Evolutionary conservation across 1,140 invertebrate genomes (phyloP), one percentile per base, ranked within the genome.

Genomic region (Holcopasites calliopsidis): DNA sequence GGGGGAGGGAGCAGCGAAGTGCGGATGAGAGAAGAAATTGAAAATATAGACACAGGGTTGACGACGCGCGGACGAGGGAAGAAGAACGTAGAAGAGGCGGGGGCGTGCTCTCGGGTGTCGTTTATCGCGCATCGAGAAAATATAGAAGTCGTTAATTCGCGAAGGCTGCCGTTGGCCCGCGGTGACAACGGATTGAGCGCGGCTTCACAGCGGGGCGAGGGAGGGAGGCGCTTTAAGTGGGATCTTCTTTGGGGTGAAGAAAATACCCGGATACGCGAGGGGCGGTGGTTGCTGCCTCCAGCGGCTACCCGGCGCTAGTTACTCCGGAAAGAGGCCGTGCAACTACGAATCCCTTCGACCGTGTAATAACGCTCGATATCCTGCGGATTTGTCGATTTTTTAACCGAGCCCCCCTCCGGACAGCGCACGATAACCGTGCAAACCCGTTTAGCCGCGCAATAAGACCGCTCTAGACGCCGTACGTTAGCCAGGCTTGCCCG

Each of bases 71-170:
- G n/a, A n/a, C 13, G 26, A 49, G 8, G 4, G 13, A 58, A 28
- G 35, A 28, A 28, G 23, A 33, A 50, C 18, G 21, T 3, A 23
- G n/a, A 28, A 8, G 10, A 3, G 7, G 50, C 26, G 54, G 28
- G 18, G 18, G 54, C 16, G 5, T 40, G 40, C 50, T n/a, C 47
- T 23, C 38, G 13, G 44, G 44, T 55, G 54, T 47, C 64, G 61
- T 62, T 61, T 73, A 40, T 66, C 21, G 35, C 31, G 49, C 44
- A 64, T 54, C 55, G 44, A 61, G 60, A 50, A 66, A 72, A 77
- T 77, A 64, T 49, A 74, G 40, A 68, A 23, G 33, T n/a, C 28
- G 64, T 77, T 77, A 62, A 77, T 77, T 47, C 35, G 35, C 35
- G 21, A 47, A 23, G 7, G 58, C 6, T 55, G 10, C 5, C 11